These are phyloP conservation scores for Zosterops pallidus DNA, from an alignment of 2,113 vertebrate genomes.

Conservation along the genomic window DNA sequence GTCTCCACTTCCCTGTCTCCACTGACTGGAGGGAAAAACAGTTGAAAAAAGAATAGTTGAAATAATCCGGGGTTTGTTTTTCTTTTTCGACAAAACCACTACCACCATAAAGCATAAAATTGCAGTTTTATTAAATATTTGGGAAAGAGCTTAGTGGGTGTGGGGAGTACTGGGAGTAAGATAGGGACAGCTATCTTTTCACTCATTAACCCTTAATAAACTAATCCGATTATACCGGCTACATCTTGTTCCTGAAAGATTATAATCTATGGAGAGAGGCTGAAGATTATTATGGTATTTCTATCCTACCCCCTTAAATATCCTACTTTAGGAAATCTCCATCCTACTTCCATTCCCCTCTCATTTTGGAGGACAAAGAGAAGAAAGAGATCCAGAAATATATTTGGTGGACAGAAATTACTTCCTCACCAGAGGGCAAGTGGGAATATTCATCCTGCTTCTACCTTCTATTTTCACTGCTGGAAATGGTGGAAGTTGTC, in stretches of 20 bases:
- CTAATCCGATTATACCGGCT: neutral
- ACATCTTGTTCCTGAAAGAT: neutral
- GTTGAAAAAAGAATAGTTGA: neutral
- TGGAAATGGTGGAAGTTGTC: neutral
- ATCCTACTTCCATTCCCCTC: neutral
- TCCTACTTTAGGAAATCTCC: neutral
- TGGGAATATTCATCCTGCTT: neutral
- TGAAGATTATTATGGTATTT: neutral
- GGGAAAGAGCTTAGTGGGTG: neutral
- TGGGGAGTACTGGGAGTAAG: rapidly evolving
- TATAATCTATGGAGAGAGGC: rapidly evolving
- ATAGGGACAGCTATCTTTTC: neutral
- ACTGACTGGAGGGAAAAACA: neutral
- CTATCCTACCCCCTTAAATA: neutral
- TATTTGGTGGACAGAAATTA: neutral
- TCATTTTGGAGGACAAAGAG: neutral
- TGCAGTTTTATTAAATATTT: neutral
- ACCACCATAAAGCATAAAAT: neutral
- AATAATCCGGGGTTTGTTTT: neutral
- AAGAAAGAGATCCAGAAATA: neutral
- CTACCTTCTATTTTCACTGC: neutral
- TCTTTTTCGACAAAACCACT: neutral
- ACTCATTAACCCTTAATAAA: neutral
- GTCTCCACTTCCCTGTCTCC: neutral
- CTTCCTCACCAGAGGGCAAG: neutral